phyloP scores from a whole-genome alignment of 2,113 vertebrate species.

The Ochotona princeps region DNA sequence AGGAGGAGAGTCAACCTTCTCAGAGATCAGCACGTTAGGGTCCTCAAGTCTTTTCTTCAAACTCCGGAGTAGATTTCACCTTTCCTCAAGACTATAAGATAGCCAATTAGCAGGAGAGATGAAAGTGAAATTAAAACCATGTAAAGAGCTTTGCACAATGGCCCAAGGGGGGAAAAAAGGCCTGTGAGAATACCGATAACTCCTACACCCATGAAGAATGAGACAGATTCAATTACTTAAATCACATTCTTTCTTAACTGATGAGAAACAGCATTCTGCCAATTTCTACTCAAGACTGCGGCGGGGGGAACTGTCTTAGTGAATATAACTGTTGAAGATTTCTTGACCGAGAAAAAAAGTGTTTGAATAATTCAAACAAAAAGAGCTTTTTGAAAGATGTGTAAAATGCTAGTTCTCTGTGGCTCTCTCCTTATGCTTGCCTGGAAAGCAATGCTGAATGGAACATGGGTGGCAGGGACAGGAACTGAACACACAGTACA shows the following conservation, averaged over 20 bases:
- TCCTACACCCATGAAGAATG: neutral
- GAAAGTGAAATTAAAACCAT: conserved; percentile 36
- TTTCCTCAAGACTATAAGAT: neutral
- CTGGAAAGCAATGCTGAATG: neutral
- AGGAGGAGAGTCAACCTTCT: conserved; percentile 37
- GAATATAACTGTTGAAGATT: conserved; percentile 19
- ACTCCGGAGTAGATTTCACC: neutral
- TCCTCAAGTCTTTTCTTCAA: conserved; percentile 49
- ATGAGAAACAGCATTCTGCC: conserved; percentile 54
- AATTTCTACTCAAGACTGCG: neutral
- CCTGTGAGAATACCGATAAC: neutral
- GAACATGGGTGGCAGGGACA: neutral
- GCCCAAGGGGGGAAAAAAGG: neutral
- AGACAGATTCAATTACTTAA: neutral
- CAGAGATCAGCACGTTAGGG: conserved; percentile 58
- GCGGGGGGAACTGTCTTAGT: neutral
- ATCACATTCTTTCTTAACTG: conserved; percentile 4
- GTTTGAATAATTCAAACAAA: conserved; percentile 8
- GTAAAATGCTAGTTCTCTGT: neutral
- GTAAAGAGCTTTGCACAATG: conserved; percentile 11
- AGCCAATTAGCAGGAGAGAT: neutral
- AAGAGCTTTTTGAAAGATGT: neutral
- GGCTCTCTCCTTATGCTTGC: neutral
- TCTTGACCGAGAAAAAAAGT: neutral
- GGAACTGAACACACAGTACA: too few relatives aligned